Base-by-base conservation (phyloP, 2,888 invertebrate species). In the Lasius fuliginosus region DNA sequence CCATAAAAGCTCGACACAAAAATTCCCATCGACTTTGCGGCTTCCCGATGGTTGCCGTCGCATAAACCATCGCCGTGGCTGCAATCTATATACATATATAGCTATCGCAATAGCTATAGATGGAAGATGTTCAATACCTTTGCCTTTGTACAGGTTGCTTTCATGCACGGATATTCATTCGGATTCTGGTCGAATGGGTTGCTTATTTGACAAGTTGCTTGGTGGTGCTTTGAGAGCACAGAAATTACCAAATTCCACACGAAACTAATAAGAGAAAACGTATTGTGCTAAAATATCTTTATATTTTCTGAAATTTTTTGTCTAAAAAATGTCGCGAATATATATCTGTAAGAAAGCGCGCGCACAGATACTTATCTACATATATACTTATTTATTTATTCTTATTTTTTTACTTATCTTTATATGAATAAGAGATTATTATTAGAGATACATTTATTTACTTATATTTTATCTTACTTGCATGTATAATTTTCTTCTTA, bases 1-100 rank as follows among this genome's bases (percentile, higher is more conserved):
- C 68, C 62, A 74, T 85, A 64, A 85, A 84, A 79, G 27, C 30
- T 18, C 64, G 30, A 49, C 62, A 36, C 62, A 74, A 64, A 74
- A 84, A 73, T 84, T 79, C 65, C 33, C 36, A 60, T 68, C n/a
- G 64, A 27, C 27, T 62, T 46, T 40, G 42, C 11, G 23, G n/a
- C 27, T 60, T 42, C 18, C 18, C 27, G 30, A 30, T 67, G 46
- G 58, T 18, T 62, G 68, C 69, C 18, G 15, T 67, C 53, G 27
- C 36, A 53, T 76, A 76, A 68, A 76, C 27, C 36, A 68, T 76
- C 36, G 53, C 33, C 27, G 30, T 42, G 53, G n/a, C 15, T 1
- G 11, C n/a, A 42, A 62, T 15, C 23, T 64, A 36, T 4, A 36
- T 36, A 36, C 5, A 36, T 36, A 36, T 8, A 53, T 76, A 53